Evolutionary conservation across 2,797 vertebrate species (phyloP), one percentile per base, ranked within the genome.

Genomic region (Nasua narica): DNA sequence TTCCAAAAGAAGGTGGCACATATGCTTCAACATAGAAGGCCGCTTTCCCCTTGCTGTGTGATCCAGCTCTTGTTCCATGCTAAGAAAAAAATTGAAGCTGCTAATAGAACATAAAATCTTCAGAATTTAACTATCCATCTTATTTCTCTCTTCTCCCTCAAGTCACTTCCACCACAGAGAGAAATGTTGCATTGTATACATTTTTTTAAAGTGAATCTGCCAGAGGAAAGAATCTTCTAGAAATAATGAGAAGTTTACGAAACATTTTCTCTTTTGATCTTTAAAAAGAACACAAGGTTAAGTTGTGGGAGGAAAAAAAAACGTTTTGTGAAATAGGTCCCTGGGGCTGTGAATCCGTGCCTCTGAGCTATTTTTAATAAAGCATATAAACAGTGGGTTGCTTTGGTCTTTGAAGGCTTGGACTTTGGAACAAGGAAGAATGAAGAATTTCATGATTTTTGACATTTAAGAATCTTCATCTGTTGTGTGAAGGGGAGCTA

Each of bases 381-480:
- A n/a, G 15, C 58, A 52, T 74, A 74, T 93, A 94, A 96, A 97
- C 58, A 93, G 40, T 87, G 32, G 37, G 58, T 86, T 91, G 60
- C 76, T 94, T 83, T 91, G 54, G 62, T 93, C 65, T 95, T 93
- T 96, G 90, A 93, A 95, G 93, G 97, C 79, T 69, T 94, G 60
- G 72, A 91, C 87, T 97, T 95, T 92, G 97, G 96, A 96, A 82
- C 70, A 94, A 96, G 56, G 37, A 88, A 23, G 86, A 96, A 97
- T 5, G 35, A 98, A 97, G 95, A 96, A 94, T 86, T 94, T 89
- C 86, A 14, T 0, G 9, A 94, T 93, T 96, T 97, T 93, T 98
- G 97, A 98, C 96, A 98, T 97, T 91, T 88, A 74, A 94, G 96
- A 94, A 37, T 97, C 67, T 94, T 81, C 79, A 52, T 86, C 62